Base-by-base conservation (phyloP, 2,113 vertebrate genomes). In the Neodontobutis hainanensis region DNA sequence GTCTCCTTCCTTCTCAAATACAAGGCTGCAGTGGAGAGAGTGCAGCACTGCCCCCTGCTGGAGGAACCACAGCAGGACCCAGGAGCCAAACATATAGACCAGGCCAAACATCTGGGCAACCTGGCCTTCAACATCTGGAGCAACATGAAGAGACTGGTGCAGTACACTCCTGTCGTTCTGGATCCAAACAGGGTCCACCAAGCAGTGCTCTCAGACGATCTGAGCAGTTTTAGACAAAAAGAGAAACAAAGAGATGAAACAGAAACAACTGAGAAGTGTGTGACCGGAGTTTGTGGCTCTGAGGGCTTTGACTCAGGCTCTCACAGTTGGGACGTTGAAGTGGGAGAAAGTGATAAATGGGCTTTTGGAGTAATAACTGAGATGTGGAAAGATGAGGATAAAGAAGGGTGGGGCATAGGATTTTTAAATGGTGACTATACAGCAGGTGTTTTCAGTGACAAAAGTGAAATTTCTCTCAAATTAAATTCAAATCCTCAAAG, bases 211-310 rank as follows among this genome's bases (percentile, higher is more conserved):
- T 36, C 51, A 0, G 51, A n/a, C 1, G 50, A 53, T 35, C 50
- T 53, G 50, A 53, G 11, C 50, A 53, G 50, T 53, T 53, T 53
- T 35, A 53, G 27, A n/a, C 51, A 36, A 53, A 35, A 32, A 53
- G 5, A 32, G 12, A 2, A 11, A 4, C 38, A 40, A 40, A 5
- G 2, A 27, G 19, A 27, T 27, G 19, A 27, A 3, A 27, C 19
- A 40, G 38, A 4, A 40, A 6, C 38, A 40, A 8, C 38, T 6
- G 3, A 40, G 38, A 40, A 40, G 38, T 1, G 5, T 40, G 38
- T 5, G 36, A 40, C 38, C 2, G 1, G 1, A 8, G 38, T 40
- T 40, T 45, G 4, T 45, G 51, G 51, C 6, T 55, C 51, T 55
- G 51, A 55, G 51, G 34, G 34, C 5, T 36, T 55, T 7, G 34